phyloP scores from a whole-genome alignment of 2,797 vertebrate species.

The Tapera naevia region DNA sequence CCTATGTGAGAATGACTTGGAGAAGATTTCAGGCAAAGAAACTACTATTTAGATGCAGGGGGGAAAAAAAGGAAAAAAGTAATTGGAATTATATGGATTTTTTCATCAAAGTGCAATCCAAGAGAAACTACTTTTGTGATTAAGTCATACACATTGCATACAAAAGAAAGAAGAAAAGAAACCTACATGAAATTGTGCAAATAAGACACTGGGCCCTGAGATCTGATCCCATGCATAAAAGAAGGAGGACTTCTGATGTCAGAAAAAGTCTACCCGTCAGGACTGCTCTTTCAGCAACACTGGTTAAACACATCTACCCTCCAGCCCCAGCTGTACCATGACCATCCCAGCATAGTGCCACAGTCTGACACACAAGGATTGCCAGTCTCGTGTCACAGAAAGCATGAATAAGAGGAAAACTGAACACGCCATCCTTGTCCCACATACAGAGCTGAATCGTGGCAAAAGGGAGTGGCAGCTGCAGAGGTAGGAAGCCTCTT shows the following conservation, averaged over 20 bases:
- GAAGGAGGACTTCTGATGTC: not conserved
- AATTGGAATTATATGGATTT: not conserved
- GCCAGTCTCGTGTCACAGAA: not conserved
- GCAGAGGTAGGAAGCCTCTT: not conserved
- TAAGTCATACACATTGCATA: not conserved
- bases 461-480: not conserved
- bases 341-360: not conserved
- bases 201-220: not conserved
- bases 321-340: not conserved
- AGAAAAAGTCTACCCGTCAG: not conserved
- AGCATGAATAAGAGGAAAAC: not conserved
- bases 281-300: fast-evolving
- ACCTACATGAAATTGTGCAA: not conserved
- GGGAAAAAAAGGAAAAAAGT: not conserved
- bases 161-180: not conserved
- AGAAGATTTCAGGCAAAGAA: not conserved
- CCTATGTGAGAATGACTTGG: not conserved
- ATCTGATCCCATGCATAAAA: not conserved
- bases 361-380: not conserved
- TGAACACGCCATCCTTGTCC: not conserved
- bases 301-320: not conserved
- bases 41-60: not conserved
- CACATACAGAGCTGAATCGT: not conserved
- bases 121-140: not conserved
- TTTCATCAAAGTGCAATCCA: not conserved